Percentiles rank a stretch among this genome's conserved stretches.
phyloP scores from a whole-genome alignment of 1,140 invertebrate species.

The Brevipalpus yothersi region DNA sequence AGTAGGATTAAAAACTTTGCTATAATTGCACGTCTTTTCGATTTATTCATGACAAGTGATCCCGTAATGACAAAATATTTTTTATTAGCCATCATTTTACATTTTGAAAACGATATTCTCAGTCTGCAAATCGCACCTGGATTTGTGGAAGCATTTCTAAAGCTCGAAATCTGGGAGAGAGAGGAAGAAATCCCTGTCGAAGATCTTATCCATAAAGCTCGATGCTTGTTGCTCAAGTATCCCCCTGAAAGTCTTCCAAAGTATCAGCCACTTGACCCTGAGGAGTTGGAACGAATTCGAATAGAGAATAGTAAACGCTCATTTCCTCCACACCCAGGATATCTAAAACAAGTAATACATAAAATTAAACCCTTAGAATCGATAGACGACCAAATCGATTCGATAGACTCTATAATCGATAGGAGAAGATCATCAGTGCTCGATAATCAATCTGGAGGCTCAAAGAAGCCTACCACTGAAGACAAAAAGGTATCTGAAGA shows the following conservation, averaged over 20 bases:
- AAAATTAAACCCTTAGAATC: too few species aligned
- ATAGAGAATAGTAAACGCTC: too few species aligned
- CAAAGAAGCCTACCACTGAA: too few species aligned
- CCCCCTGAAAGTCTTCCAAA: conserved; percentile 31
- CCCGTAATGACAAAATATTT: conserved; percentile 78
- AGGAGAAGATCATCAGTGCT: too few species aligned
- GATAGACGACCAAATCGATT: too few species aligned
- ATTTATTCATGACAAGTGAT: conserved; percentile 75
- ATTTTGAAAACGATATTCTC: conserved; percentile 47
- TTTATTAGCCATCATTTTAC: conserved; percentile 56
- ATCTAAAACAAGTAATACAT: too few species aligned
- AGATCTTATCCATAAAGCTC: conserved; percentile 38
- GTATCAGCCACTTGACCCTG: too few species aligned
- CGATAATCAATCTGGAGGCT: too few species aligned
- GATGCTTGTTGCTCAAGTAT: conserved; percentile 38
- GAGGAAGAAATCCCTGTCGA: conserved; percentile 62
- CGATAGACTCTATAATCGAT: too few species aligned
- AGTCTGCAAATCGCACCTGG: conserved; percentile 56
- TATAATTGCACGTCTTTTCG: conserved; percentile 72
- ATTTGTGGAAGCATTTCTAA: conserved; percentile 44
- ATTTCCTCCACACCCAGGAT: too few species aligned
- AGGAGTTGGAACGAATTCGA: too few species aligned
- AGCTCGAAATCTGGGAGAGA: conserved; percentile 38
- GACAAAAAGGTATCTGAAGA: too few species aligned
- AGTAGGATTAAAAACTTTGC: conserved; percentile 71